A percentile compares a stretch with the other conserved stretches of the same genome.
These are phyloP conservation scores for Neogale vison DNA, from an alignment of 2,113 vertebrate genomes.

Conservation along the genomic window DNA sequence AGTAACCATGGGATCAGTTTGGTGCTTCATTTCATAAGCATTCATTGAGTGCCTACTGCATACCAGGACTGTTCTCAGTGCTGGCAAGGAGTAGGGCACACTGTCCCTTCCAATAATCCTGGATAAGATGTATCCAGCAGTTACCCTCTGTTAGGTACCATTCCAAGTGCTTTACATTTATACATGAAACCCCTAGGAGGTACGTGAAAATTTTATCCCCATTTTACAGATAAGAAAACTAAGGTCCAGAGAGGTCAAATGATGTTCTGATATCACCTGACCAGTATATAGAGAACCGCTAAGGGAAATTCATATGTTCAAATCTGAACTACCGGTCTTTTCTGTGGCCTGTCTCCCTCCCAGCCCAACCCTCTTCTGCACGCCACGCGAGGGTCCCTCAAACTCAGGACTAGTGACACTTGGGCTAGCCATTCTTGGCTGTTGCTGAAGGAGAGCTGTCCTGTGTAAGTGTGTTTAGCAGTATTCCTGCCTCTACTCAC, in stretches of 20 bases:
- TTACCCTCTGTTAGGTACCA: not conserved
- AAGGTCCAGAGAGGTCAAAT: not conserved
- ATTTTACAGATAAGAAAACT: not conserved
- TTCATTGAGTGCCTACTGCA: accelerated
- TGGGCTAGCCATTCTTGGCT: no score
- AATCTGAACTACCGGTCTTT: accelerated
- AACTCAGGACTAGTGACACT: accelerated
- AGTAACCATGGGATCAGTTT: not conserved
- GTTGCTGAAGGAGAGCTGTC: not conserved
- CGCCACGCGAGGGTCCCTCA: not conserved
- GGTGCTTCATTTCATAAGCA: not conserved
- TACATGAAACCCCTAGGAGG: not conserved
- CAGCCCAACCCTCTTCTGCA: not conserved
- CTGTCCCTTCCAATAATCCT: accelerated
- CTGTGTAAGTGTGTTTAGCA: not conserved
- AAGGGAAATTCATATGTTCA: no score
- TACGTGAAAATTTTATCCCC: not conserved
- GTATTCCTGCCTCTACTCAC: not conserved
- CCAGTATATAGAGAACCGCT: not conserved
- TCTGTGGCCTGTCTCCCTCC: accelerated
- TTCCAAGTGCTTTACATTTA: not conserved
- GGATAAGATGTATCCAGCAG: not conserved
- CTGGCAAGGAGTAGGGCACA: not conserved
- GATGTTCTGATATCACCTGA: not conserved
- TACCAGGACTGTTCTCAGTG: not conserved